Evolutionary conservation across 2,888 invertebrate species (phyloP).

Genomic region (Periphyllus acericola): DNA sequence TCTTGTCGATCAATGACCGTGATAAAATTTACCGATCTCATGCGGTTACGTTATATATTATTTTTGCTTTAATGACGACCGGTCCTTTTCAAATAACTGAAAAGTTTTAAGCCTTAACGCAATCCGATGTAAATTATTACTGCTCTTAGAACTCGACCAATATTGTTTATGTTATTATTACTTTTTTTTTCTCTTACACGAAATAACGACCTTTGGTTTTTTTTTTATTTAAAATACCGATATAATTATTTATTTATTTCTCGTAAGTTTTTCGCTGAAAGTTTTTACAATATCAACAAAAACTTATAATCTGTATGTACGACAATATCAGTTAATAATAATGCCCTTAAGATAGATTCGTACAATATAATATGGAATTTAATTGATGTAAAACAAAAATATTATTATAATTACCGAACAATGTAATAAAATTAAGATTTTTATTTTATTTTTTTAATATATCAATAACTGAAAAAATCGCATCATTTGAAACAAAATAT

Average conservation of each 20-base stretch:
- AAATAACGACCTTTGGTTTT: background rate
- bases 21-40: background rate
- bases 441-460: no score
- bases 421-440: background rate
- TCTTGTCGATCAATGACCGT: no score
- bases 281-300: background rate
- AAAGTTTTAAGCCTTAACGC: background rate
- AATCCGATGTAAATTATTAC: background rate
- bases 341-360: background rate
- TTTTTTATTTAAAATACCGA: background rate
- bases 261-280: background rate
- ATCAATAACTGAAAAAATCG: no score
- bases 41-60: background rate
- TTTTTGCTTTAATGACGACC: background rate
- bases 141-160: background rate
- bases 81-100: background rate
- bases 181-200: background rate
- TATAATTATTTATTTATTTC: background rate
- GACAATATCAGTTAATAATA: background rate
- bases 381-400: background rate
- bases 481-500: no score
- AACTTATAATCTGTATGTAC: background rate
- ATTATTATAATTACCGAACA: background rate
- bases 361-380: background rate
- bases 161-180: background rate